Percentiles rank a stretch among this genome's conserved stretches.
Evolutionary conservation across 2,888 invertebrate species (phyloP).

Genomic region (Phortica magna): DNA sequence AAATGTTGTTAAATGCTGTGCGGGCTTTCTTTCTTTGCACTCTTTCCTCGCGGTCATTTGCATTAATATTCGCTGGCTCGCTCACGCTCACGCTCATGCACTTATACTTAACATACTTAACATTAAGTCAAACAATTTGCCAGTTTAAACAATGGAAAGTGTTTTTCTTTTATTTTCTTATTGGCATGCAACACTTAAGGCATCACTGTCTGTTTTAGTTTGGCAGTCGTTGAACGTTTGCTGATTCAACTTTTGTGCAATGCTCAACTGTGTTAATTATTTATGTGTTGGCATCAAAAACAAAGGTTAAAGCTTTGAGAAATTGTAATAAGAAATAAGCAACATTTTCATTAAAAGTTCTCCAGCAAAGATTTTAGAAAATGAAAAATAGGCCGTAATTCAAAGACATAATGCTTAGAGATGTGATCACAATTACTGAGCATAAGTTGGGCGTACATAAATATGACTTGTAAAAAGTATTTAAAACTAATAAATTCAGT

Average conservation of each 20-base stretch:
- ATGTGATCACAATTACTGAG: no score
- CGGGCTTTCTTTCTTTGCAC: slow-evolving; percentile 46
- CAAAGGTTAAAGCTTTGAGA: no score
- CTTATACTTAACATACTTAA: background rate
- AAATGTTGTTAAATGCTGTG: slow-evolving; percentile 40
- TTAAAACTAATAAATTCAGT: no score
- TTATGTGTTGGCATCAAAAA: slow-evolving; percentile 16
- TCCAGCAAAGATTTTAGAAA: no score
- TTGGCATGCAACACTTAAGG: slow-evolving; percentile 50
- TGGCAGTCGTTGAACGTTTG: slow-evolving; percentile 25
- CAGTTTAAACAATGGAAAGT: slow-evolving; percentile 58
- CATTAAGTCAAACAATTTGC: background rate
- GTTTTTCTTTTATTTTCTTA: slow-evolving; percentile 32
- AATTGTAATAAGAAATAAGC: no score
- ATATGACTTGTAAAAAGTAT: no score
- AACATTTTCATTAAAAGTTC: no score
- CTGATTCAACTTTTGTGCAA: background rate
- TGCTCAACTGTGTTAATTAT: slow-evolving; percentile 19
- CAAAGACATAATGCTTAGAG: no score
- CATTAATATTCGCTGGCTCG: slow-evolving; percentile 32
- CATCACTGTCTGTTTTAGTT: slow-evolving; percentile 56
- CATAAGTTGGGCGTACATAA: no score
- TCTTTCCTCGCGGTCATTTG: no score
- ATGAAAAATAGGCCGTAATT: no score
- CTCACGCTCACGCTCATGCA: slow-evolving; percentile 20